Evolutionary conservation across 2,888 invertebrate species (phyloP).

Genomic region (Clivina fossor): DNA sequence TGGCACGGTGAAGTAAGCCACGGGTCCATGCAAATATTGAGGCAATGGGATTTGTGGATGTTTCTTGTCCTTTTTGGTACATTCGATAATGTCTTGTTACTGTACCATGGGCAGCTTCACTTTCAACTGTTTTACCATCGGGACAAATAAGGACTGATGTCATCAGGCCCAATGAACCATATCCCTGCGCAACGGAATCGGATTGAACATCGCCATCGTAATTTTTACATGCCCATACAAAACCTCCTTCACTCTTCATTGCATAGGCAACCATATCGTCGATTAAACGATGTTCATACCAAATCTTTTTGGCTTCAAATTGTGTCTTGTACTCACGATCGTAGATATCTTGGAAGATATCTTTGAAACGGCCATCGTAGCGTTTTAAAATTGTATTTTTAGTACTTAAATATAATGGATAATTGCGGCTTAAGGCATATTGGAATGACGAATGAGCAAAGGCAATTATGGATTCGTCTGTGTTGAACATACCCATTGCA

Average conservation of each 20-base stretch:
- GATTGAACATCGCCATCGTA: slow-evolving; percentile 99
- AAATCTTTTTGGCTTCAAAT: slow-evolving; percentile 84
- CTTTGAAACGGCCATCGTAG: slow-evolving; percentile 96
- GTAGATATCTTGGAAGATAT: slow-evolving; percentile 95
- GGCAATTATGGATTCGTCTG: slow-evolving; percentile 87
- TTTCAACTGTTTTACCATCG: slow-evolving; percentile 96
- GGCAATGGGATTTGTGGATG: slow-evolving; percentile 98
- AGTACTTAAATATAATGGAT: slow-evolving; percentile 92
- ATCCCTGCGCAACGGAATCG: slow-evolving; percentile 97
- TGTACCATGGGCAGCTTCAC: slow-evolving; percentile 98
- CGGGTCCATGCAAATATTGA: slow-evolving; percentile 99
- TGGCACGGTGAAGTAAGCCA: slow-evolving; percentile 91
- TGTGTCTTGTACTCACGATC: slow-evolving; percentile 81
- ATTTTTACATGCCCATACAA: slow-evolving; percentile 99
- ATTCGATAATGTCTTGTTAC: slow-evolving; percentile 87
- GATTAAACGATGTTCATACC: slow-evolving; percentile 98
- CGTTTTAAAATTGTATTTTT: slow-evolving; percentile 96
- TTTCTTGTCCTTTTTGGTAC: slow-evolving; percentile 94
- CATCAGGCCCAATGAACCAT: slow-evolving; percentile 96
- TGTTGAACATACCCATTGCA: slow-evolving; percentile 95
- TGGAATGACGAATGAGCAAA: slow-evolving; percentile 96
- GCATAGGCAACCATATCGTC: slow-evolving; percentile 99
- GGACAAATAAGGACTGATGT: slow-evolving; percentile 96
- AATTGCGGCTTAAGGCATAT: slow-evolving; percentile 80
- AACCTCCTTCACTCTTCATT: slow-evolving; percentile 98